phyloP scores from a whole-genome alignment of 2,113 vertebrate species.

The Panthera tigris region DNA sequence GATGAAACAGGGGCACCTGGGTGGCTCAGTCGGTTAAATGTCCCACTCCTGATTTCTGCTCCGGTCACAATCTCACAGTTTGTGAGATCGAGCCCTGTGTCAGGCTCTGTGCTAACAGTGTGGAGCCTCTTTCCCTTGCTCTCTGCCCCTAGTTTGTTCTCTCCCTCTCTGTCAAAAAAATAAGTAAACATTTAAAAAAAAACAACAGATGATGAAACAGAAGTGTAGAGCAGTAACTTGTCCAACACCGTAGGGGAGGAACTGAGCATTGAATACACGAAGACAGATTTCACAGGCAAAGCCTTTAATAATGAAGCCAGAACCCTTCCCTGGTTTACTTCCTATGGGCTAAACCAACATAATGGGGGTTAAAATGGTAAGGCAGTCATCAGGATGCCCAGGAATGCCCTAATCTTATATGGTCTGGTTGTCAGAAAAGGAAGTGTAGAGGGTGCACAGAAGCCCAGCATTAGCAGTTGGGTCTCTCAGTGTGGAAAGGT shows the following conservation, averaged over 20 bases:
- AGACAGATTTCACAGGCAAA: background rate
- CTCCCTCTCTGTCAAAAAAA: too few relatives aligned
- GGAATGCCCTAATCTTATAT: background rate
- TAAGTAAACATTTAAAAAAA: too few relatives aligned
- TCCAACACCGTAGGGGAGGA: background rate
- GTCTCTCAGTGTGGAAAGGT: background rate
- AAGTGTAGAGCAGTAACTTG: background rate
- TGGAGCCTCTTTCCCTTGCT: too few relatives aligned
- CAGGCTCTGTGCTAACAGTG: too few relatives aligned
- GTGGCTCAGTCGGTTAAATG: too few relatives aligned
- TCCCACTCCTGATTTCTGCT: too few relatives aligned
- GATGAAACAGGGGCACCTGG: too few relatives aligned
- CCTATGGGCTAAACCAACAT: too few relatives aligned
- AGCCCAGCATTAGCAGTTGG: background rate
- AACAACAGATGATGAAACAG: background rate
- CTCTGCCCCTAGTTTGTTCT: too few relatives aligned
- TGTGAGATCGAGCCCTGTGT: too few relatives aligned
- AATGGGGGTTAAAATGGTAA: background rate
- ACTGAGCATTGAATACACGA: background rate
- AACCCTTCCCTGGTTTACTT: background rate
- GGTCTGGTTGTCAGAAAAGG: background rate
- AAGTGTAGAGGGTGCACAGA: rapidly evolving
- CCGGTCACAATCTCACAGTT: too few relatives aligned
- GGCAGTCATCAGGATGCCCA: too few relatives aligned
- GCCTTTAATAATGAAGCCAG: background rate